Conservation (phyloP, 2,113 vertebrate species). For the Phasianus colchicus region DNA sequence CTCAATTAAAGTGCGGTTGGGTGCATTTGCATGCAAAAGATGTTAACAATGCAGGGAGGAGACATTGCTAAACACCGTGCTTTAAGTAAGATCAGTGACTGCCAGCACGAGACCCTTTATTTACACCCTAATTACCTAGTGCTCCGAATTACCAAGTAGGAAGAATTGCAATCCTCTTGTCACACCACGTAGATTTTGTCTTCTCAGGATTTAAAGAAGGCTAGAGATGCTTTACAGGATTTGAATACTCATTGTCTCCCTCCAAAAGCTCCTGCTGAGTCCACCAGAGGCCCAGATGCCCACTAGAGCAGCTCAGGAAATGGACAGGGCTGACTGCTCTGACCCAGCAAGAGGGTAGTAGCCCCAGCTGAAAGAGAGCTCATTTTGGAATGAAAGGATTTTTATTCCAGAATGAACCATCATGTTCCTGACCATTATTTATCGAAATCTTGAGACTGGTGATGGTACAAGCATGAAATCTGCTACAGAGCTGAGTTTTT, state of each 20-base stretch:
- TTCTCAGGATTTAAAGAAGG: background rate
- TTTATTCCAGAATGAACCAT: background rate
- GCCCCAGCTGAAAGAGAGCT: background rate
- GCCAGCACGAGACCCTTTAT: conserved; percentile 19
- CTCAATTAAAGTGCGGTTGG: conserved; percentile 30
- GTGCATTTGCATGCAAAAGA: conserved; percentile 56
- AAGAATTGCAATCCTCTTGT: background rate
- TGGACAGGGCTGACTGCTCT: background rate
- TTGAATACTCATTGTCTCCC: no score
- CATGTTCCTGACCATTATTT: background rate
- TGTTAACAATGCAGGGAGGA: conserved; percentile 45
- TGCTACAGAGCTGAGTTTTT: background rate
- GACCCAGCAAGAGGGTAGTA: fast-evolving
- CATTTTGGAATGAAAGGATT: background rate
- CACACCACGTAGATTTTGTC: background rate
- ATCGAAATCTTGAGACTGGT: background rate
- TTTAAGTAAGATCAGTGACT: conserved; percentile 45
- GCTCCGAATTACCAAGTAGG: conserved; percentile 42
- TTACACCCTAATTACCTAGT: conserved; percentile 62
- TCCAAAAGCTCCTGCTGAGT: background rate
- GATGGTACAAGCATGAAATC: background rate
- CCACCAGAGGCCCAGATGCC: background rate
- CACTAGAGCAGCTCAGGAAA: background rate
- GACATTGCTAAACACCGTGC: conserved; percentile 55
- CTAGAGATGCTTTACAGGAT: background rate